Evolutionary conservation across 2,888 invertebrate genomes (phyloP).

Genomic region (Drosophila greeni): DNA sequence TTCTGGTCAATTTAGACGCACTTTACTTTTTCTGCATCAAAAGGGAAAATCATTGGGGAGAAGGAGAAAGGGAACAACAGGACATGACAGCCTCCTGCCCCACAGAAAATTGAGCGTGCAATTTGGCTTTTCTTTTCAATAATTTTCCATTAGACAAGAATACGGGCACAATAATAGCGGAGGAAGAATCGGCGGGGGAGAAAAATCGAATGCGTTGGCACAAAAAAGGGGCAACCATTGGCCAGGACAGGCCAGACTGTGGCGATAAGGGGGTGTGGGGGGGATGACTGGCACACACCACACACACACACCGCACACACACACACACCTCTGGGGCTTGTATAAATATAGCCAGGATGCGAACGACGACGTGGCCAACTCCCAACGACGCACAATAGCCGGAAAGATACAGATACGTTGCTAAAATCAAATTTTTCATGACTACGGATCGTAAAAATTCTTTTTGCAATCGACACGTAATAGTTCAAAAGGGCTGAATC

Average conservation of each 20-base stretch:
- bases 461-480: no score
- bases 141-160: conserved; percentile 61
- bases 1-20: conserved; percentile 42
- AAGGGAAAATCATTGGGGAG: conserved; percentile 37
- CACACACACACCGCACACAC: conserved; percentile 24
- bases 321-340: conserved; percentile 17
- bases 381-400: conserved; percentile 47
- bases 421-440: no score
- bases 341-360: conserved; percentile 33
- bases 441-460: no score
- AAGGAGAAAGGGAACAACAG: conserved; percentile 30
- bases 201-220: conserved; percentile 43
- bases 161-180: conserved; percentile 27
- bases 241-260: conserved; percentile 13
- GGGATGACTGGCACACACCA: conserved; percentile 46
- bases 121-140: conserved; percentile 58
- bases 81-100: conserved; percentile 34
- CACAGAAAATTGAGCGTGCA: conserved; percentile 59
- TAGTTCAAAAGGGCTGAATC: no score
- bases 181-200: background rate
- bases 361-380: conserved; percentile 34
- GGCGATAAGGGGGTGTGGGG: conserved; percentile 6
- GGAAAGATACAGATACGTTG: no score
- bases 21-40: conserved; percentile 52
- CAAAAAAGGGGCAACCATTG: conserved; percentile 42